Conservation (phyloP, 2,888 invertebrate species). For the Watsonalla binaria region DNA sequence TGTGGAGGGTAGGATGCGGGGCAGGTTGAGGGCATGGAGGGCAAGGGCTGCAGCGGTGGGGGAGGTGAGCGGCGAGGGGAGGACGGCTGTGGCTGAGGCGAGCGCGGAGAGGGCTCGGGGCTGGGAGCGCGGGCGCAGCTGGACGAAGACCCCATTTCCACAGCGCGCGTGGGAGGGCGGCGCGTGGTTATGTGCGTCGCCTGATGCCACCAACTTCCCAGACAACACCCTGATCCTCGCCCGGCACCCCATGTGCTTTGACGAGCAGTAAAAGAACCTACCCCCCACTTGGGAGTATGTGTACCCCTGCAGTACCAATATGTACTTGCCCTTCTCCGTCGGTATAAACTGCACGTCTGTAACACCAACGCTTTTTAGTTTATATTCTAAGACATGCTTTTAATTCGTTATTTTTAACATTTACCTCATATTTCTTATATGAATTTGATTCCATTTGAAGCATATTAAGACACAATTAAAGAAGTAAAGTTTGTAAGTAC, state of each 20-base stretch:
- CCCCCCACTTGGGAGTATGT: conserved; percentile 74
- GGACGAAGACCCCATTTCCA: conserved; percentile 70
- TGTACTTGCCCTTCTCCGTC: conserved; percentile 73
- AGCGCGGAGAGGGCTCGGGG: conserved; percentile 21
- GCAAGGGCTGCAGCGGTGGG: conserved; percentile 54
- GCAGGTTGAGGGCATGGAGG: conserved; percentile 60
- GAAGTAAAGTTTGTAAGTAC: no score
- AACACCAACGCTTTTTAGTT: conserved; percentile 34
- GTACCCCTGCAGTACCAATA: conserved; percentile 66
- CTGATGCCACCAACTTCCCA: conserved; percentile 62
- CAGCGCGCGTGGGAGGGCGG: conserved; percentile 72
- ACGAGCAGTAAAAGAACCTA: conserved; percentile 72
- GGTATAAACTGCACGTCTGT: conserved; percentile 73
- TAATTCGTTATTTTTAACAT: no score
- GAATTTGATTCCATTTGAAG: not conserved
- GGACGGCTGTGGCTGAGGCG: conserved; percentile 29
- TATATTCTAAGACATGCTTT: conserved; percentile 7
- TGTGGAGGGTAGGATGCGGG: conserved; percentile 63
- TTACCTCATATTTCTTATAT: not conserved
- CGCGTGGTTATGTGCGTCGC: conserved; percentile 65
- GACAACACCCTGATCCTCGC: conserved; percentile 61
- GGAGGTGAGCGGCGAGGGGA: conserved; percentile 48
- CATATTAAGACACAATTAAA: no score
- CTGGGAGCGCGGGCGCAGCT: conserved; percentile 53
- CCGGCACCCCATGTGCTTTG: conserved; percentile 70